phyloP scores from a whole-genome alignment of 2,888 invertebrate genomes.

The Pachycephus smyrnensis region DNA sequence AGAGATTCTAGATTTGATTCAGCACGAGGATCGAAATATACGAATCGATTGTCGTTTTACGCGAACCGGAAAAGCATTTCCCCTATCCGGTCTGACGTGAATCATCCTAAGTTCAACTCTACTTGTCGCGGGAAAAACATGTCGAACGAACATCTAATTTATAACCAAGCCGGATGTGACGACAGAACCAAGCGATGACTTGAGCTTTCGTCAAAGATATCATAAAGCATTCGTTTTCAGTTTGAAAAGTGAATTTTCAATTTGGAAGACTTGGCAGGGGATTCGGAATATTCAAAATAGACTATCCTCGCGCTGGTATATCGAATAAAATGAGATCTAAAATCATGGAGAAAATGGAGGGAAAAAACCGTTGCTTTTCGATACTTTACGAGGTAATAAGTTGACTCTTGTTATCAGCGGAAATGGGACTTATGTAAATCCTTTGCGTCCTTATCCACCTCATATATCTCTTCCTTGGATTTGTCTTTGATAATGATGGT shows the following conservation, averaged over 20 bases:
- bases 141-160: not conserved
- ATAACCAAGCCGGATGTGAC: not conserved
- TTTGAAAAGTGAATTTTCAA: not conserved
- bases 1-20: not conserved
- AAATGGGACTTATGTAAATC: not conserved
- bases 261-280: not conserved
- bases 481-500: not conserved
- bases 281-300: not conserved
- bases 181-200: not conserved
- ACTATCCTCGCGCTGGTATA: no score
- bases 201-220: not conserved
- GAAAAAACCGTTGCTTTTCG: not conserved
- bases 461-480: not conserved
- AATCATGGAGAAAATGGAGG: not conserved
- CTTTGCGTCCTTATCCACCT: not conserved
- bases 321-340: no score
- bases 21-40: constrained; percentile 1
- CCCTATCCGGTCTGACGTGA: not conserved
- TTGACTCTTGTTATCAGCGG: not conserved
- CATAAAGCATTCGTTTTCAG: not conserved
- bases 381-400: not conserved
- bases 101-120: not conserved
- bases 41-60: constrained; percentile 1
- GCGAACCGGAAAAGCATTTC: not conserved
- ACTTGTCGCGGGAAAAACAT: not conserved